Conservation (phyloP, 1,140 invertebrate species). For the Lamellibrachia luymesi region DNA sequence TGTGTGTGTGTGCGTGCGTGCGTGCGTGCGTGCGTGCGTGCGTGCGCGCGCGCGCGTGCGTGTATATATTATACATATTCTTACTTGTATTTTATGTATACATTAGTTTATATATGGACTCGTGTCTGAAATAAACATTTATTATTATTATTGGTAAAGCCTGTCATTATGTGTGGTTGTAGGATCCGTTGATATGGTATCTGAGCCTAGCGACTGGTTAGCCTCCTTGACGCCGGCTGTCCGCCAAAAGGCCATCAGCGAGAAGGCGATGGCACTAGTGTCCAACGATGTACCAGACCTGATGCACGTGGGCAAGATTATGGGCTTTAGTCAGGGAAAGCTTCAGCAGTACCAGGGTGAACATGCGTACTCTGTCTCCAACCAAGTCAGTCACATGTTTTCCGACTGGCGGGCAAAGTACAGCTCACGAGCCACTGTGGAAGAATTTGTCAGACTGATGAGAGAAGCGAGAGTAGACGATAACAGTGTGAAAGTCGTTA, state of each 20-base stretch:
- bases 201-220: not conserved
- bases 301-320: not conserved
- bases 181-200: not conserved
- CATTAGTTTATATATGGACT: no score
- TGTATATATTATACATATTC: no score
- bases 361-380: not conserved
- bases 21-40: no score
- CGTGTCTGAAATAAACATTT: no score
- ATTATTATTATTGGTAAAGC: not conserved
- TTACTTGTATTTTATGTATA: no score
- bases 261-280: not conserved
- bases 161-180: not conserved
- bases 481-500: not conserved
- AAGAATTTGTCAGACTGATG: not conserved
- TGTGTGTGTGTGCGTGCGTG: no score
- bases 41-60: no score
- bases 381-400: not conserved
- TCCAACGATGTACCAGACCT: not conserved
- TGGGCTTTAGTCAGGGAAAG: not conserved
- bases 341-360: not conserved
- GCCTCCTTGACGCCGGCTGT: not conserved
- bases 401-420: not conserved
- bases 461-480: not conserved
- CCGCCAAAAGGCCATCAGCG: not conserved
- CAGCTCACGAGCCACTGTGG: not conserved